Conservation (phyloP, 2,113 vertebrate genomes). For the Trichomycterus rosablanca region DNA sequence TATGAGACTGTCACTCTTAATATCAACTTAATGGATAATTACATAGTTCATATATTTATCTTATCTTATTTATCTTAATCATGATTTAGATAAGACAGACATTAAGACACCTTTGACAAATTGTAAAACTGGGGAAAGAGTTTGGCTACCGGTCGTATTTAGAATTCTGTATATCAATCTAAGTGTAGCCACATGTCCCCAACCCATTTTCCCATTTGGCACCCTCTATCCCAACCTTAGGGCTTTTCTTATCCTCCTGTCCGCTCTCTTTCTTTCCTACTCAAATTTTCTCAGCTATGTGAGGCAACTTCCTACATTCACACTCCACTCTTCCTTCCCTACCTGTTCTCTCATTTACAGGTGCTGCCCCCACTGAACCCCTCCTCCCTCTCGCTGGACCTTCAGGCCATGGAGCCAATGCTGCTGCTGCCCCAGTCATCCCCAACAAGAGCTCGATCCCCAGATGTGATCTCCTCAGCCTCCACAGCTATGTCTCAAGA, state of each 20-base stretch:
- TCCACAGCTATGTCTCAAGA: constrained; percentile 94
- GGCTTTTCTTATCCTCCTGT: constrained; percentile 32
- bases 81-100: too few species aligned
- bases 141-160: too few species aligned
- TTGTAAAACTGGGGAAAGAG: too few species aligned
- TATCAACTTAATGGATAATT: too few species aligned
- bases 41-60: too few species aligned
- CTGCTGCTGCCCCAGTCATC: constrained; percentile 81
- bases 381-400: constrained; percentile 72
- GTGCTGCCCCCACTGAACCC: constrained; percentile 64
- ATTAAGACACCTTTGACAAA: too few species aligned
- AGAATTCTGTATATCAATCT: not conserved
- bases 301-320: constrained; percentile 35
- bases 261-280: constrained; percentile 21
- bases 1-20: too few species aligned
- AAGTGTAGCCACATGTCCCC: not conserved
- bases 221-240: constrained; percentile 8
- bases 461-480: constrained; percentile 95
- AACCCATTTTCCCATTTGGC: constrained; percentile 13
- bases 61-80: too few species aligned
- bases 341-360: constrained; percentile 45
- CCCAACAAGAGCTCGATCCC: constrained; percentile 88
- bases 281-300: constrained; percentile 33
- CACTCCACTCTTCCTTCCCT: constrained; percentile 33
- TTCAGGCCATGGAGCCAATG: constrained; percentile 79